A percentile compares a stretch with the other conserved stretches of the same genome.
phyloP scores from a whole-genome alignment of 2,888 invertebrate species.

The Heliconius ismenius region DNA sequence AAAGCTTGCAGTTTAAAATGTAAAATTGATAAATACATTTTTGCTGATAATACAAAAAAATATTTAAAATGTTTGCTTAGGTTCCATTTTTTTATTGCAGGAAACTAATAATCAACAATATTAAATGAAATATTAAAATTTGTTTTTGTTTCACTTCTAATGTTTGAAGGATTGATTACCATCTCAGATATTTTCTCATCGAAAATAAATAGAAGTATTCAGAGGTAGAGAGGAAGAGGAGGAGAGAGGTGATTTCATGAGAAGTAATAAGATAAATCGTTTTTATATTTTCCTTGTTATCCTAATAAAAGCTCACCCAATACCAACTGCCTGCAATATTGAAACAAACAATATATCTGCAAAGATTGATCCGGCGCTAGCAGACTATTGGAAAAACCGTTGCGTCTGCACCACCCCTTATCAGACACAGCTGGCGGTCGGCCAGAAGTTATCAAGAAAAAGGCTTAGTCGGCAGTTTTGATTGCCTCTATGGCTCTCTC shows the following conservation, averaged over 20 bases:
- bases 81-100: too few species aligned
- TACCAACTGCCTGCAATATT: conserved; percentile 17
- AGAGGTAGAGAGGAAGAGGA: too few species aligned
- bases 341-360: conserved; percentile 7
- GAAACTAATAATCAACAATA: too few species aligned
- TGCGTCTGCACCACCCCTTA: conserved; percentile 39
- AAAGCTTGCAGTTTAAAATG: not conserved
- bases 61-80: too few species aligned
- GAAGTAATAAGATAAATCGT: too few species aligned
- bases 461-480: conserved; percentile 58
- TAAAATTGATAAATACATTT: not conserved
- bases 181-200: not conserved
- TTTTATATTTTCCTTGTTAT: too few species aligned
- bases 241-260: too few species aligned
- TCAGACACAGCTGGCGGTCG: conserved; percentile 53
- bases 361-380: conserved; percentile 29
- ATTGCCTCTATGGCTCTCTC: conserved; percentile 60
- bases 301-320: not conserved
- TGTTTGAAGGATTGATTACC: not conserved
- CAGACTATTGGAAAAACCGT: conserved; percentile 23
- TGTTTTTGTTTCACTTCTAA: not conserved
- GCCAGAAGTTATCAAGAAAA: conserved; percentile 59
- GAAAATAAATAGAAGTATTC: not conserved
- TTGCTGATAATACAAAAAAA: too few species aligned
- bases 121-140: not conserved